These are phyloP conservation scores for Palythoa grandis DNA, from an alignment of 92 coral and sea anemone species.

Conservation along the genomic window DNA sequence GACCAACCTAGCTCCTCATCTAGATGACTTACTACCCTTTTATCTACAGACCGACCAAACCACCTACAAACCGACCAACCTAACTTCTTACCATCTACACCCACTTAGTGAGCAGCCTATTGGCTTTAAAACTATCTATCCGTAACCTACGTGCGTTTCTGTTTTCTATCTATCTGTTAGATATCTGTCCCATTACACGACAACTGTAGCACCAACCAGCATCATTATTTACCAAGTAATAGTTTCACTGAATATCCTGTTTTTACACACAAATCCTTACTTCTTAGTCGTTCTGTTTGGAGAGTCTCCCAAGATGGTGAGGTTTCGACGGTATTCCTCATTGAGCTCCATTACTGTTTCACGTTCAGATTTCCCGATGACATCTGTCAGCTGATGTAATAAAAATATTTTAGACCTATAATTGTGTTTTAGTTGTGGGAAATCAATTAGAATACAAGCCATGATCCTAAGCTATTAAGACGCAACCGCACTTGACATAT, in stretches of 20 bases:
- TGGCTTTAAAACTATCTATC: background rate
- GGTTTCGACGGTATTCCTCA: conserved; percentile 90
- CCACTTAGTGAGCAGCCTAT: background rate
- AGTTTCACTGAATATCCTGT: background rate
- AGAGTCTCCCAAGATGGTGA: conserved; percentile 81
- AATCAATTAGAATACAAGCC: too few species aligned
- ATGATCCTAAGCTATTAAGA: too few species aligned
- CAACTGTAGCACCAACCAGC: background rate
- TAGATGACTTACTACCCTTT: too few species aligned
- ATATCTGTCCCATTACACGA: too few species aligned
- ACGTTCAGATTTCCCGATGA: conserved; percentile 79
- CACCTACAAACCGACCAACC: too few species aligned
- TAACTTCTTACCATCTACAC: too few species aligned
- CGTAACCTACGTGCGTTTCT: too few species aligned
- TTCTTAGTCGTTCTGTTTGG: conserved; percentile 81
- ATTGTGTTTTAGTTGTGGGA: too few species aligned
- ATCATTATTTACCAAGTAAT: background rate
- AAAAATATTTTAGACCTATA: background rate
- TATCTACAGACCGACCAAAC: too few species aligned
- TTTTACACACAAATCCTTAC: conserved; percentile 49
- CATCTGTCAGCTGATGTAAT: conserved; percentile 64
- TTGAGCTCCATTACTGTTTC: conserved; percentile 85
- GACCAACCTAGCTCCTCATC: too few species aligned
- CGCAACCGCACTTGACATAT: too few species aligned
- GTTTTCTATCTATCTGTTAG: too few species aligned